Evolutionary conservation across 2,113 vertebrate species (phyloP).

Genomic region (Taxidea taxus): DNA sequence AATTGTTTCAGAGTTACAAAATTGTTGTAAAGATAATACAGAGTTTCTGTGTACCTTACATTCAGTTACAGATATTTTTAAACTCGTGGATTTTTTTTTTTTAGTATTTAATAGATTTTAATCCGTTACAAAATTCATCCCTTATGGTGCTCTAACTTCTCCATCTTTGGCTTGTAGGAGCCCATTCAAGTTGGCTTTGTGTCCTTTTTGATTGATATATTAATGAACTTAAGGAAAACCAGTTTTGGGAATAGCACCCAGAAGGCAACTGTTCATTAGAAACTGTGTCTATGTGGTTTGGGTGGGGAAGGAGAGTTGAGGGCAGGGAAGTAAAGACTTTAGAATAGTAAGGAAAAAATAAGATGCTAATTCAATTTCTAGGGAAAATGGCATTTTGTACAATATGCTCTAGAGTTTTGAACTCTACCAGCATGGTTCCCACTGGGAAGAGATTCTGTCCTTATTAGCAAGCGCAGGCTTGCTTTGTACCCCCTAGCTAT

Average conservation of each 20-base stretch:
- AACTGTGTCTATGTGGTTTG: background rate
- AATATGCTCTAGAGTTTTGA: constrained; percentile 5
- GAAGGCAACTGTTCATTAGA: background rate
- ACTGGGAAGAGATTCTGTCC: background rate
- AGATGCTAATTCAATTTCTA: background rate
- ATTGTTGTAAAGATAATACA: background rate
- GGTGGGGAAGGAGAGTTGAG: background rate
- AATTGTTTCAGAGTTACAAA: background rate
- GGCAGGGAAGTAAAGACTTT: background rate
- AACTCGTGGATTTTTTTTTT: background rate
- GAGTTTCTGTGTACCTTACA: background rate
- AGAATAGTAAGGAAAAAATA: background rate
- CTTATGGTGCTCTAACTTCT: background rate
- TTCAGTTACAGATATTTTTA: background rate
- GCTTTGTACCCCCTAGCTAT: background rate
- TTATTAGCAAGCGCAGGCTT: background rate
- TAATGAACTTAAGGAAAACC: background rate
- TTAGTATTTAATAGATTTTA: background rate
- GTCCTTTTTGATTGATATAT: background rate
- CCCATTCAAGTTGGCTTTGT: background rate
- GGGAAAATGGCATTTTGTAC: background rate
- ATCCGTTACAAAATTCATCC: background rate
- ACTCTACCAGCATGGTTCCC: background rate
- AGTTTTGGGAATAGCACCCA: background rate
- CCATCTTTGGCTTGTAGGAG: background rate